Conservation (phyloP, 2,888 invertebrate species). For the Aricia artaxerxes region DNA sequence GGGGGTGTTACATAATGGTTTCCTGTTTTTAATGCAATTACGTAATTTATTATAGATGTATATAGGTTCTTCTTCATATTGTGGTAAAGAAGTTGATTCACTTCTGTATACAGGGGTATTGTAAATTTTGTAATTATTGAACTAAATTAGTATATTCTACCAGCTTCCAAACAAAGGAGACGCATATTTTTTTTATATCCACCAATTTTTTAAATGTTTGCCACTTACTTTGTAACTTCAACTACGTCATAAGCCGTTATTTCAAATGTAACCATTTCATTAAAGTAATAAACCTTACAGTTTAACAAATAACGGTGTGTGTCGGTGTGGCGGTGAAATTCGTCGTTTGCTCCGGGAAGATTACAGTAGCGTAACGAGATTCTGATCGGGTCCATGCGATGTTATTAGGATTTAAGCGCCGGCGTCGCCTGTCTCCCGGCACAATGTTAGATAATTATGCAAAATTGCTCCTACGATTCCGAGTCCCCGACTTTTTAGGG, state of each 20-base stretch:
- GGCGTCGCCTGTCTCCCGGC: slow-evolving; percentile 61
- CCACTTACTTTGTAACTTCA: background rate
- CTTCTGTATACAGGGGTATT: too few species aligned
- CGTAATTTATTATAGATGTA: background rate
- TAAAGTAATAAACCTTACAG: background rate
- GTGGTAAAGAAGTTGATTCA: background rate
- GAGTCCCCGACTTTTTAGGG: slow-evolving; percentile 74
- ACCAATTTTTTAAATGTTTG: background rate
- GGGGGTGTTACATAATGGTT: slow-evolving; percentile 33
- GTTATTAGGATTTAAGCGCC: slow-evolving; percentile 77
- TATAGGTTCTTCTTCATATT: background rate
- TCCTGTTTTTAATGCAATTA: slow-evolving; percentile 10
- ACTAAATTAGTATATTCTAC: too few species aligned
- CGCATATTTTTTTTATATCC: background rate
- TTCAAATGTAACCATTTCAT: background rate
- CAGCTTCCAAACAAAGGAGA: background rate
- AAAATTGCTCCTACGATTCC: slow-evolving; percentile 77
- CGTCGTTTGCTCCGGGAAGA: slow-evolving; percentile 62
- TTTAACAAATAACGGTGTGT: background rate
- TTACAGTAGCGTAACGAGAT: slow-evolving; percentile 72
- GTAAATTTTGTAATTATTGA: too few species aligned
- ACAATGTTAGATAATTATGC: slow-evolving; percentile 74
- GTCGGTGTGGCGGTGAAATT: slow-evolving; percentile 5
- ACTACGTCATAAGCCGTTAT: background rate
- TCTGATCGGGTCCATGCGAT: slow-evolving; percentile 68